A percentile compares a stretch with the other conserved stretches of the same genome.
These are phyloP conservation scores for Chloroceryle amazona DNA, from an alignment of 2,797 vertebrate species.

Conservation along the genomic window DNA sequence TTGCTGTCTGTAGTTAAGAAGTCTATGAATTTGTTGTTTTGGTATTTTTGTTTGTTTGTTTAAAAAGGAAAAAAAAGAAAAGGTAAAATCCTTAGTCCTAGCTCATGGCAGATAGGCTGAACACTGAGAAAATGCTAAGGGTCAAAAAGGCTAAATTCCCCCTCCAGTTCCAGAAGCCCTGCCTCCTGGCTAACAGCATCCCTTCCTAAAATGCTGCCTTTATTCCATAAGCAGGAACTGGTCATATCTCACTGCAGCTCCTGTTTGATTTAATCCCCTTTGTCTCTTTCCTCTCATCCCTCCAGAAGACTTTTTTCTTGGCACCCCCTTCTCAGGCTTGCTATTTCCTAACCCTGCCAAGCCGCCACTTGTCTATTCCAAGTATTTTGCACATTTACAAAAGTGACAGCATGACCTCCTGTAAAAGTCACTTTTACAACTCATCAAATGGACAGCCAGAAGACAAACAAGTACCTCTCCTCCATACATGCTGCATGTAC, in stretches of 20 bases:
- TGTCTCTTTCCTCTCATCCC: neutral
- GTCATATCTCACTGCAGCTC: neutral
- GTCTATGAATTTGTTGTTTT: neutral
- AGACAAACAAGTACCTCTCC: neutral
- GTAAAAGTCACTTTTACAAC: neutral
- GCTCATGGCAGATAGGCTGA: neutral
- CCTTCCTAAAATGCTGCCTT: neutral
- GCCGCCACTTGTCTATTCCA: neutral
- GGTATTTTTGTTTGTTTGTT: too few species aligned
- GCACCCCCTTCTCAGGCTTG: neutral
- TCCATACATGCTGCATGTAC: neutral
- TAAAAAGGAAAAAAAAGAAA: neutral
- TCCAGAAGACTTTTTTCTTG: neutral
- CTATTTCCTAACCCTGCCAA: neutral
- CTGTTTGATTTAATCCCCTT: neutral
- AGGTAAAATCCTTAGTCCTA: neutral
- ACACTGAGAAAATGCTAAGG: neutral
- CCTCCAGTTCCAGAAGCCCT: neutral
- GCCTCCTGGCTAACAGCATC: neutral
- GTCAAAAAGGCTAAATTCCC: neutral
- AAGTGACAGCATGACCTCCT: accelerated
- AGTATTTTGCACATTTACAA: accelerated
- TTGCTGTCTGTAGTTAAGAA: neutral
- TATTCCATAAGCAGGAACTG: neutral
- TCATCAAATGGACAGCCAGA: neutral